Evolutionary conservation across 1,140 invertebrate genomes (phyloP).

Genomic region (Thereuonema tuberculata): DNA sequence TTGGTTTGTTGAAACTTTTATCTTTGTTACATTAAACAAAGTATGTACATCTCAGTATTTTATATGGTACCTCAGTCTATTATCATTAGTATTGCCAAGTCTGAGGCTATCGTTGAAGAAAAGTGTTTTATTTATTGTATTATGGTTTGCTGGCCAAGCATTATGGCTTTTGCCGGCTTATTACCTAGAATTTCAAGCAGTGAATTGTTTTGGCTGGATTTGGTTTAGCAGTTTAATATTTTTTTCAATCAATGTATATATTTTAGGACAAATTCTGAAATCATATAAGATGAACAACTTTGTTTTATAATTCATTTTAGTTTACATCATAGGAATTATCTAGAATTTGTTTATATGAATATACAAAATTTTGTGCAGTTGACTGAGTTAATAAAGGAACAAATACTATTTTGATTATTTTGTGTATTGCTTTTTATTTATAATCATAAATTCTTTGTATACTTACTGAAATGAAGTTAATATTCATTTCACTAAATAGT

Average conservation of each 20-base stretch:
- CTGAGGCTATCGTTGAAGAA: slow-evolving; percentile 24
- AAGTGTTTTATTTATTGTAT: slow-evolving; percentile 26
- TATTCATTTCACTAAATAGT: no score
- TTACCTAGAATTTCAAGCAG: slow-evolving; percentile 72
- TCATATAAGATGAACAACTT: no score
- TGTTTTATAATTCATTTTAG: no score
- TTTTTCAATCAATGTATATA: slow-evolving; percentile 57
- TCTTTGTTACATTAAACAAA: slow-evolving; percentile 88
- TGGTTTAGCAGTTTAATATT: slow-evolving; percentile 64
- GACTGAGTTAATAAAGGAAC: no score
- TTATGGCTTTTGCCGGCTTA: slow-evolving; percentile 86
- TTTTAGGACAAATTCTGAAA: slow-evolving; percentile 36
- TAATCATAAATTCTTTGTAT: no score
- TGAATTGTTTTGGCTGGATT: slow-evolving; percentile 63
- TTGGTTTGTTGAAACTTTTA: slow-evolving; percentile 67
- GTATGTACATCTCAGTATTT: slow-evolving; percentile 98
- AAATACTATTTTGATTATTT: no score
- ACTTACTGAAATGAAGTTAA: no score
- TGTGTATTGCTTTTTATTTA: no score
- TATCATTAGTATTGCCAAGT: slow-evolving; percentile 55
- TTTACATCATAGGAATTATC: no score
- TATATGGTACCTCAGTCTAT: slow-evolving; percentile 81
- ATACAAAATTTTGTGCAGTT: no score
- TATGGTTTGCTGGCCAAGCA: slow-evolving; percentile 67
- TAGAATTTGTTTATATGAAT: no score